Evolutionary conservation across 2,888 invertebrate genomes (phyloP), one percentile per base, ranked within the genome.

Genomic region (Drosophila kokeensis): DNA sequence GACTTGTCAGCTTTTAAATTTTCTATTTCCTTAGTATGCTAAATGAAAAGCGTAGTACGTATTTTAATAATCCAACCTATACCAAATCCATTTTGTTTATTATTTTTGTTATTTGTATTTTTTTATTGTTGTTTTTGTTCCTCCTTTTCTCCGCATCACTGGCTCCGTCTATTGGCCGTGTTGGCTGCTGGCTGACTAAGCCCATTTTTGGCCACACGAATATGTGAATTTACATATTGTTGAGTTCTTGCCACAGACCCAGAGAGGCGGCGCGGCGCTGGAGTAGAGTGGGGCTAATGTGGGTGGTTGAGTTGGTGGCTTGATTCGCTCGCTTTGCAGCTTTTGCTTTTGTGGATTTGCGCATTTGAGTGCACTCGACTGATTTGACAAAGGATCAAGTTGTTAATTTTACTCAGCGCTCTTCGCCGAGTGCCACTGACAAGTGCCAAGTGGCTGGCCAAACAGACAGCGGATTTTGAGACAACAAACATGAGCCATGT

Each of bases 311-410:
- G 30, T 53, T 45, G 57, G 54, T 52, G 65, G 61, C 48, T 57
- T 65, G 48, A 57, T 55, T 57, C 54, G 58, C 50, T 68, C 57
- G 30, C 64, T 78, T 63, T 61, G 58, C 79, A 73, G 79, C 60
- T 32, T 63, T 82, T 69, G 59, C 67, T 62, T 81, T 76, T 77
- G 81, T 67, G 78, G 66, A 73, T 76, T 74, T 77, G 69, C 67
- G 68, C 76, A 68, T 82, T 82, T 82, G 74, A 81, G 78, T 81
- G 81, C 78, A 87, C 89, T 89, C 76, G 83, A 85, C 79, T 90
- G 83, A 84, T 88, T 91, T 91, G 90, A 91, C 89, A 91, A 88
- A 88, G 91, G 90, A 84, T 91, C 89, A 88, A 90, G 77, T 86
- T 90, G 91, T 88, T 90, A 87, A 88, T 89, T 90, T 88, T 73